These are phyloP conservation scores for Ypsolopha sequella DNA, from an alignment of 2,888 invertebrate species.

Conservation along the genomic window DNA sequence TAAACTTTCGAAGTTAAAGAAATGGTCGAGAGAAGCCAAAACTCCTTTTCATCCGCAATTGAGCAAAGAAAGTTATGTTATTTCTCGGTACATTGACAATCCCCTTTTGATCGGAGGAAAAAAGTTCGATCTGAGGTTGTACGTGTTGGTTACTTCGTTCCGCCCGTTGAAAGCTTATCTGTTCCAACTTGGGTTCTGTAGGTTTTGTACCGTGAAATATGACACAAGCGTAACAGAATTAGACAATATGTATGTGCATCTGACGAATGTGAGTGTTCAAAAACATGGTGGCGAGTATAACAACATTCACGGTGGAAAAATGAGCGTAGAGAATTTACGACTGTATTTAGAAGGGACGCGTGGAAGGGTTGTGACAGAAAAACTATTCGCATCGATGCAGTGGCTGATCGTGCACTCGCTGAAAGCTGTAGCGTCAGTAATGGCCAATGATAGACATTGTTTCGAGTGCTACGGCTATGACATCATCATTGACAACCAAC, in stretches of 20 bases:
- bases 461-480: constrained; percentile 97
- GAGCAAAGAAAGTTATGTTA: constrained; percentile 93
- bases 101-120: constrained; percentile 95
- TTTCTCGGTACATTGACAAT: constrained; percentile 97
- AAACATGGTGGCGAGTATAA: constrained; percentile 97
- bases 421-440: constrained; percentile 92
- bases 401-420: constrained; percentile 94
- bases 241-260: constrained; percentile 94
- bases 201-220: constrained; percentile 97
- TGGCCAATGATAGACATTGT: constrained; percentile 93
- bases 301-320: constrained; percentile 93
- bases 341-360: constrained; percentile 92
- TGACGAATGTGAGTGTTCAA: constrained; percentile 98
- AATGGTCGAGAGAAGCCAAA: constrained; percentile 90
- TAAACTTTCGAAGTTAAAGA: constrained; percentile 92
- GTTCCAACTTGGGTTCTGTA: constrained; percentile 92
- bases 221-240: constrained; percentile 88
- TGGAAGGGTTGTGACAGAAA: constrained; percentile 90
- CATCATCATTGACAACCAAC: constrained; percentile 93
- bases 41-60: constrained; percentile 87
- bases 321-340: constrained; percentile 91
- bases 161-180: constrained; percentile 94
- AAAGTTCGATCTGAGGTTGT: constrained; percentile 94
- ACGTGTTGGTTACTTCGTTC: constrained; percentile 94
- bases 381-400: constrained; percentile 88